Evolutionary conservation across 1,140 invertebrate species (phyloP).

Genomic region (Phortica variegata): DNA sequence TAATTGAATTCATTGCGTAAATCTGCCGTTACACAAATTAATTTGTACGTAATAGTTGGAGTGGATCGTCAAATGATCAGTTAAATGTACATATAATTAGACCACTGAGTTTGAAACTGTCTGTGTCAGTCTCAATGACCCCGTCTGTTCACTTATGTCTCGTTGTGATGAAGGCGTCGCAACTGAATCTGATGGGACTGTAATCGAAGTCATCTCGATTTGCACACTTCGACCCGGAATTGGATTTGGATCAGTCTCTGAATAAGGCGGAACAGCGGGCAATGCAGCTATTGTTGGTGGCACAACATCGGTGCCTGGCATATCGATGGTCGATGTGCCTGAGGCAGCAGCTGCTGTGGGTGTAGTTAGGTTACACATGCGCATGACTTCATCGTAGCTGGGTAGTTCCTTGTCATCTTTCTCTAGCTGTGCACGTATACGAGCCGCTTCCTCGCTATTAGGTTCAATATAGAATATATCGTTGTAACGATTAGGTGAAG

Average conservation of each 20-base stretch:
- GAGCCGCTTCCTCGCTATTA: conserved; percentile 37
- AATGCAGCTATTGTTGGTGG: conserved; percentile 36
- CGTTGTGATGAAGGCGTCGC: too few relatives aligned
- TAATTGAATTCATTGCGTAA: too few relatives aligned
- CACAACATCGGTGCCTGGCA: conserved; percentile 1
- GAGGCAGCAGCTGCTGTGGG: conserved; percentile 31
- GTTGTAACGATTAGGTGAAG: conserved; percentile 27
- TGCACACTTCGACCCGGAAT: background rate
- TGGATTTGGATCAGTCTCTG: conserved; percentile 30
- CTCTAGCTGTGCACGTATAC: conserved; percentile 46
- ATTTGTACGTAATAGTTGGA: too few relatives aligned
- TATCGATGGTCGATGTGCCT: conserved; percentile 5
- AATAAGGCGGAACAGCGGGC: conserved; percentile 42
- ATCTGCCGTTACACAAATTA: too few relatives aligned
- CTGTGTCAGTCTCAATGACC: too few relatives aligned
- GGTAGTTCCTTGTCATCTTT: conserved; percentile 53
- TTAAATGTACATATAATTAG: too few relatives aligned
- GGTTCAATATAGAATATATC: conserved; percentile 51
- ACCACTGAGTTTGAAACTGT: conserved; percentile 4
- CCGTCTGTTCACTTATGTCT: too few relatives aligned
- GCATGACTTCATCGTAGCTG: conserved; percentile 53
- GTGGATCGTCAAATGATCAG: too few relatives aligned
- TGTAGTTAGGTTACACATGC: conserved; percentile 43
- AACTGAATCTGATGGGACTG: too few relatives aligned
- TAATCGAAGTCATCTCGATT: background rate